Percentiles rank a stretch among this genome's conserved stretches.
Conservation (phyloP, 2,113 vertebrate species). For the Bubo scandiacus region DNA sequence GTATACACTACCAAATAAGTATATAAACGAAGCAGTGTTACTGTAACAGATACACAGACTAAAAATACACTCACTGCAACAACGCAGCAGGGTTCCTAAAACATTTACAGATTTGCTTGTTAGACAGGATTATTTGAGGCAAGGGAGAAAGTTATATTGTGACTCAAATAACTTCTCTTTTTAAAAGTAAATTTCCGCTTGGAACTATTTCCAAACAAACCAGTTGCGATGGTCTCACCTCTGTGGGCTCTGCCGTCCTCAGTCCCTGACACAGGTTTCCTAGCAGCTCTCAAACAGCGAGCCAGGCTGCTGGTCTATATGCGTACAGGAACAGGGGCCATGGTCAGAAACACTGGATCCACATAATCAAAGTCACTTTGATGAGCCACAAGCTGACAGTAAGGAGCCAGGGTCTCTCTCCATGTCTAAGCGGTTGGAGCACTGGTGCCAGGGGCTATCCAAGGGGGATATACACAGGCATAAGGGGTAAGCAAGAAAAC, state of each 20-base stretch:
- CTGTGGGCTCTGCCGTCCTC: neutral
- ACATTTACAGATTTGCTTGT: slow-evolving; percentile 13
- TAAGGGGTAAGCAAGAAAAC: neutral
- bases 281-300: neutral
- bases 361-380: neutral
- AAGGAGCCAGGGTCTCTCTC: neutral
- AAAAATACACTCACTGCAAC: slow-evolving; percentile 48
- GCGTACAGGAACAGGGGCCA: neutral
- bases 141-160: neutral
- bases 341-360: neutral
- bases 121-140: neutral
- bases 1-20: slow-evolving; percentile 51
- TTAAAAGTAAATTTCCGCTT: neutral
- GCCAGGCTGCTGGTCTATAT: neutral
- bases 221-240: neutral
- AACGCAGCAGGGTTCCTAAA: neutral
- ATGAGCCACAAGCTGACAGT: neutral
- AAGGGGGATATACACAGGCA: neutral
- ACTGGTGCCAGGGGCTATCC: neutral
- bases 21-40: slow-evolving; percentile 22
- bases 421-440: neutral
- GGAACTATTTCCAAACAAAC: neutral
- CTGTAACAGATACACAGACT: slow-evolving; percentile 19
- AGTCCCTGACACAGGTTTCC: neutral
- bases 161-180: neutral